A percentile compares a stretch with the other conserved stretches of the same genome.
These are phyloP conservation scores for Camelus dromedarius DNA, from an alignment of 2,113 vertebrate species.

Conservation along the genomic window DNA sequence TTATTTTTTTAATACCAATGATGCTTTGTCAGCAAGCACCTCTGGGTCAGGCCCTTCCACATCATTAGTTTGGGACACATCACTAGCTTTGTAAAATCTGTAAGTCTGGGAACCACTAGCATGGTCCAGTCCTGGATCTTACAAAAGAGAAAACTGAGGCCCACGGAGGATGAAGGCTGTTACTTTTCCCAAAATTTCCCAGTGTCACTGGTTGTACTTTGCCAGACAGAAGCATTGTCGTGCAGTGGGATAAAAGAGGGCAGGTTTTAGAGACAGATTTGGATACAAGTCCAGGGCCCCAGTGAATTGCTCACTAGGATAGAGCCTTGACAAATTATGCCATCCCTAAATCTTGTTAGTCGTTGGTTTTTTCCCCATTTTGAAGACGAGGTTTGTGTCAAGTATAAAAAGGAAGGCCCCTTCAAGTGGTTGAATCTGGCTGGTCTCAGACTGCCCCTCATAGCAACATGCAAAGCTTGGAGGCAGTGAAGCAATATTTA, in stretches of 20 bases:
- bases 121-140: background rate
- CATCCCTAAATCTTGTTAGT: background rate
- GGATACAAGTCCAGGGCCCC: background rate
- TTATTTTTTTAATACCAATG: background rate
- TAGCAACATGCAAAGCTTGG: background rate
- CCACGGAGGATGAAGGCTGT: background rate
- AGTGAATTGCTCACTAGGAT: background rate
- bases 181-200: background rate
- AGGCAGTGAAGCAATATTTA: background rate
- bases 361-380: background rate
- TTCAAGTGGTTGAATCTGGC: background rate
- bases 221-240: background rate
- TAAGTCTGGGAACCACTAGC: background rate
- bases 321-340: background rate
- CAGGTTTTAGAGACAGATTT: background rate
- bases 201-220: background rate
- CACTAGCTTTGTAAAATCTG: background rate
- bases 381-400: background rate
- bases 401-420: background rate
- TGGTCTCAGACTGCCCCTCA: background rate
- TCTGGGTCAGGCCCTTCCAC: background rate
- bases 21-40: background rate
- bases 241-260: background rate
- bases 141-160: background rate
- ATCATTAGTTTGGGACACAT: background rate